Evolutionary conservation across 2,113 vertebrate species (phyloP), one percentile per base, ranked within the genome.

Genomic region (Aptenodytes patagonicus): DNA sequence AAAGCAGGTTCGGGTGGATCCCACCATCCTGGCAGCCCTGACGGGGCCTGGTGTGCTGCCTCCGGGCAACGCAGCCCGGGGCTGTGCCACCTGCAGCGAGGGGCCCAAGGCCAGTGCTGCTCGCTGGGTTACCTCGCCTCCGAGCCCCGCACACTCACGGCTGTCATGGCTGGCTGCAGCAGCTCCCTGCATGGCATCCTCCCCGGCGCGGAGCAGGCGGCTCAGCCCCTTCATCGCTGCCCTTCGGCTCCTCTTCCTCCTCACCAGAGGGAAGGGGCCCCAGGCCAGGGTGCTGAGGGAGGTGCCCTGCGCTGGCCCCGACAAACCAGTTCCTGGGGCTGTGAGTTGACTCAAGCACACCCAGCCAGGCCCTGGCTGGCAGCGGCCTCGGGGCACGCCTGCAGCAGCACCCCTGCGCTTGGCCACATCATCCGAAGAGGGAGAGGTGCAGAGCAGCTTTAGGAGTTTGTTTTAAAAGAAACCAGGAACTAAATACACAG

Each of bases 391-490:
- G 28, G 3, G 24, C 60, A 19, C 11, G 6, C n/a, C 70, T 2
- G 55, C 51, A 19, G 75, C 84, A n/a, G 44, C 69, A 13, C 19
- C 19, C 8, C 4, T 0, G 38, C 4, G 5, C 55, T 15, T 1
- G 34, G 36, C 52, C 36, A 6, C 36, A 8, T 3, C 15, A 0
- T 1, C 8, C 2, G 0, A 5, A 32, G 13, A 34, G n/a, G 6
- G 1, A 31, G 46, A 42, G 4, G 0, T 9, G 36, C 6, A 1
- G 3, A 42, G 58, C 40, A 47, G 52, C 22, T 13, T 5, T 1
- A 13, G 8, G 10, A 17, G 31, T 0, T 46, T 13, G 25, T 54
- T 73, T n/a, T 40, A 47, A 29, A 46, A 68, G 9, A 46, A 55
- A 49, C 6, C 11, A 11, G 40, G 36, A 28, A 34, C 10, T 13